Base-by-base conservation (phyloP, 2,888 invertebrate genomes). In the Rotaria magnacalcarata region DNA sequence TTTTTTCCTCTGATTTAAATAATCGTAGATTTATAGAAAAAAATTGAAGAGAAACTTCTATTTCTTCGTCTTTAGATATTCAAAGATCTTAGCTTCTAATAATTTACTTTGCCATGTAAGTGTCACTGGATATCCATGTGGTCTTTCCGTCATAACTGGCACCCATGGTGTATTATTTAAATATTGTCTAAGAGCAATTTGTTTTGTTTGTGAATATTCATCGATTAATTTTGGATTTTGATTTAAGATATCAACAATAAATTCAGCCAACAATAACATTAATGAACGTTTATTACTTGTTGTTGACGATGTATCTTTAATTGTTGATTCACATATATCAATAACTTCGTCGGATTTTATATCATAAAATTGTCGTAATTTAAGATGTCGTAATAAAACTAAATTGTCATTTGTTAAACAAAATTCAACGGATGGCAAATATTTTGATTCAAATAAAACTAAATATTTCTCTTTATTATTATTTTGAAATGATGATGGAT, bases 271-370 rank as follows among this genome's bases (percentile, higher is more conserved):
- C 27, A 86, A 27, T 21, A 85, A 75, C 34, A 85, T 41, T 27
- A 54, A 41, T 27, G 52, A 24, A n/a, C 85, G 85, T 52, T 75
- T 85, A 34, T 41, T 56, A 8, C 14, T 41, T 21, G 85, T 75
- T 43, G 50, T 80, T 52, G 43, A 47, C 47, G 24, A 8, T 67
- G 43, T 43, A 27, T n/a, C 52, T 58, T 86, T 84, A 11, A 84
- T 80, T 58, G 84, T 74, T 54, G n/a, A n/a, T 50, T 87, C 87
- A 67, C 75, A 87, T 41, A 87, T 54, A 52, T 87, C 87, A 24
- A 87, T 85, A 7, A 87, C 50, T 84, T 87, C 87, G 60, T 87
- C 87, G 27, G 74, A 60, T 87, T 87, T 87, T 2, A 87, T 24
- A 27, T 87, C 47, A 14, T 67, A 60, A 58, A 41, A 84, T 14